Evolutionary conservation across 2,888 invertebrate species (phyloP).

Genomic region (Chorisops tibialis): DNA sequence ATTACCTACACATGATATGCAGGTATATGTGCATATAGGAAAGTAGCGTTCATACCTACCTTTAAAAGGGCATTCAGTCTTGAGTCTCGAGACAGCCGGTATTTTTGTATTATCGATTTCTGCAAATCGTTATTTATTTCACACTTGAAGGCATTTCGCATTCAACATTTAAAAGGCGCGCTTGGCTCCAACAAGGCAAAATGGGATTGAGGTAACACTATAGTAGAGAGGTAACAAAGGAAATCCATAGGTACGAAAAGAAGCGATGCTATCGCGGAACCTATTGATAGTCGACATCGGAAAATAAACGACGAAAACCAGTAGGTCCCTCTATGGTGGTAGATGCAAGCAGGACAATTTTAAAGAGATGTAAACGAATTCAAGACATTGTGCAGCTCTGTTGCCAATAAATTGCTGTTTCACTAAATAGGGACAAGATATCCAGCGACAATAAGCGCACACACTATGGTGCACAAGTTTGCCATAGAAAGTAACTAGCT

Average conservation of each 20-base stretch:
- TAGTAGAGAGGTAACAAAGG: too few species aligned
- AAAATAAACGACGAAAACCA: neutral
- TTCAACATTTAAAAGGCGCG: neutral
- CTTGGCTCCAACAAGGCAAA: too few species aligned
- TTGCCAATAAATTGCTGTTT: constrained; percentile 10
- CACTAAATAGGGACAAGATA: constrained; percentile 7
- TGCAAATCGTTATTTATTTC: constrained; percentile 26
- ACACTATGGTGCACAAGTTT: neutral
- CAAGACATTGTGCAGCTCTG: neutral
- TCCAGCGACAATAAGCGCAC: constrained; percentile 4
- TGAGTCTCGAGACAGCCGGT: constrained; percentile 1
- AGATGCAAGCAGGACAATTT: constrained; percentile 1
- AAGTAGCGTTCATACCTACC: too few species aligned
- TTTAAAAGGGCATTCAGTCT: constrained; percentile 10
- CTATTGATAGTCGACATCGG: constrained; percentile 7
- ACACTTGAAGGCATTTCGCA: constrained; percentile 20
- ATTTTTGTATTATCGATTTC: constrained; percentile 18
- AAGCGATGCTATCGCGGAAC: constrained; percentile 18
- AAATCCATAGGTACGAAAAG: neutral
- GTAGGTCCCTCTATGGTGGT: too few species aligned
- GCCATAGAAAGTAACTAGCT: too few species aligned
- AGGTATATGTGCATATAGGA: too few species aligned
- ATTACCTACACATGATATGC: too few species aligned
- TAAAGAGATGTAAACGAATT: constrained; percentile 15
- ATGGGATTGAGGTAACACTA: too few species aligned